Conservation (phyloP, 2,888 invertebrate genomes). For the Megamerina dolium region DNA sequence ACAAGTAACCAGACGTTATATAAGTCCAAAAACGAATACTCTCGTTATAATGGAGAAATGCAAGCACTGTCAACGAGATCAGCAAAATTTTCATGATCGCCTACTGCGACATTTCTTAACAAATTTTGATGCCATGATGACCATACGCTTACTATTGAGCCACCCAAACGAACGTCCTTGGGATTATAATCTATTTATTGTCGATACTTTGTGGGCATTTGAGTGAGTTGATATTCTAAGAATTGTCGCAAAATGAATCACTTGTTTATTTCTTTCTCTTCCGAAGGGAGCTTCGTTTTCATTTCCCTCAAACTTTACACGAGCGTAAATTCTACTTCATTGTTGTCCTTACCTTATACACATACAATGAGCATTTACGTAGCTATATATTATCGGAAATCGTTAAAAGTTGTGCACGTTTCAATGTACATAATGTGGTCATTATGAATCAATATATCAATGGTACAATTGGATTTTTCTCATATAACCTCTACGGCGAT, state of each 20-base stretch:
- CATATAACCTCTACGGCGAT: constrained; percentile 14
- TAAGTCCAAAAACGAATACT: constrained; percentile 25
- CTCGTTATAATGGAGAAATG: constrained; percentile 28
- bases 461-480: constrained; percentile 19
- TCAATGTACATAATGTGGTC: constrained; percentile 32
- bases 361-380: background rate
- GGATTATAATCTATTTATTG: constrained; percentile 32
- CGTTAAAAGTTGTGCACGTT: constrained; percentile 22
- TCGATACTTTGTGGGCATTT: constrained; percentile 29
- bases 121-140: constrained; percentile 18
- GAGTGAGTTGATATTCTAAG: constrained; percentile 24
- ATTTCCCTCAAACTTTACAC: constrained; percentile 18
- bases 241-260: background rate
- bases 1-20: constrained; percentile 24
- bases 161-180: constrained; percentile 20
- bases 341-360: constrained; percentile 25
- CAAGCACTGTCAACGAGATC: background rate
- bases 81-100: constrained; percentile 20
- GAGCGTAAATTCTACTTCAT: constrained; percentile 35
- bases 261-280: background rate
- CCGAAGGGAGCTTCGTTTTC: constrained; percentile 23
- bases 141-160: constrained; percentile 27
- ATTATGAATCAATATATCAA: constrained; percentile 23
- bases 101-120: constrained; percentile 25
- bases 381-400: constrained; percentile 20